Conservation (phyloP, 2,888 invertebrate genomes). For the Eupithecia vulgata region DNA sequence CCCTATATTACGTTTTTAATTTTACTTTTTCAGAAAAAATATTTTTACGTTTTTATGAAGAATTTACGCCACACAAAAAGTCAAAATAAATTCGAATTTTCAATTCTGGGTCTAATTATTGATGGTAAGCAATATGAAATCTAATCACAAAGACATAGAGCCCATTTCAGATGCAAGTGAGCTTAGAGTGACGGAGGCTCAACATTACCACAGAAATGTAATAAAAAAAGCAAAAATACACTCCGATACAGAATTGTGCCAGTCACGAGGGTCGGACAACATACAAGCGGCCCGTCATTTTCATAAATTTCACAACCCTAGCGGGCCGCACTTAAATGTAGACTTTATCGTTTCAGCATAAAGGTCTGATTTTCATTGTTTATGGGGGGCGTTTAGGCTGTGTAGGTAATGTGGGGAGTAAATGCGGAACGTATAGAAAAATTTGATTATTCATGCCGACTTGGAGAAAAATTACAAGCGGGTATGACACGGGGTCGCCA, state of each 20-base stretch:
- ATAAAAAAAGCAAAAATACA: conserved; percentile 79
- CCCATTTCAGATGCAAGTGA: conserved; percentile 12
- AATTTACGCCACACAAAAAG: conserved; percentile 30
- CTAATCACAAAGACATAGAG: conserved; percentile 12
- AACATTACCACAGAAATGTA: conserved; percentile 65
- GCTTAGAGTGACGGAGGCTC: conserved; percentile 27
- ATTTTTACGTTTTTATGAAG: conserved; percentile 27
- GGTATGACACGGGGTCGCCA: conserved; percentile 61
- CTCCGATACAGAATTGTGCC: conserved; percentile 78
- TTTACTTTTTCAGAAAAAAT: conserved; percentile 40
- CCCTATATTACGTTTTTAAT: conserved; percentile 39
- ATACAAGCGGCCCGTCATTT: conserved; percentile 66
- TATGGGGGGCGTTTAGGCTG: conserved; percentile 53
- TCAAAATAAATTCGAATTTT: neutral
- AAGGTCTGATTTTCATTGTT: conserved; percentile 64
- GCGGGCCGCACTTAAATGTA: conserved; percentile 58
- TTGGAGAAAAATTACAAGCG: conserved; percentile 77
- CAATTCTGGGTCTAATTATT: neutral
- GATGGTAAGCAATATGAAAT: neutral
- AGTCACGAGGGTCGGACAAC: conserved; percentile 74
- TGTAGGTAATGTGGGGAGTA: conserved; percentile 61
- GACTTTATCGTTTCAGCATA: conserved; percentile 62
- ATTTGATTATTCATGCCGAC: conserved; percentile 83
- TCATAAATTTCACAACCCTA: conserved; percentile 78
- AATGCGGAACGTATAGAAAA: conserved; percentile 81